Percentiles rank a stretch among this genome's conserved stretches.
phyloP scores from a whole-genome alignment of 2,888 invertebrate genomes.

The Adela reaumurella region DNA sequence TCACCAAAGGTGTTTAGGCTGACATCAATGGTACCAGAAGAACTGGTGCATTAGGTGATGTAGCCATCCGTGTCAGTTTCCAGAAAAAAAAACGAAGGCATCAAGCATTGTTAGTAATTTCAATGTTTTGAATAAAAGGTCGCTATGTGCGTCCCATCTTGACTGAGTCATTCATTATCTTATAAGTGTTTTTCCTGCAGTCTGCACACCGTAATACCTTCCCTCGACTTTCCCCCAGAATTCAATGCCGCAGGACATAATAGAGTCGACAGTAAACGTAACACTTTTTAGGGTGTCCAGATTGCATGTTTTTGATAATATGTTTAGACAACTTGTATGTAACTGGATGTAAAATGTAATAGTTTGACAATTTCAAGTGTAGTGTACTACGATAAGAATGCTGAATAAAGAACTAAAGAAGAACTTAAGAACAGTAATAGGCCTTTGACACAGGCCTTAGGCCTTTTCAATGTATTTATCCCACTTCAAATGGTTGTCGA shows the following conservation, averaged over 20 bases:
- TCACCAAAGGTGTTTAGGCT: too few relatives aligned
- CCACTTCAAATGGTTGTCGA: neutral
- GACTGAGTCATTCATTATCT: conserved; percentile 3
- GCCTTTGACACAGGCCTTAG: neutral
- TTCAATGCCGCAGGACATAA: neutral
- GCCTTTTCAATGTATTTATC: neutral
- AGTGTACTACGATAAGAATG: too few relatives aligned
- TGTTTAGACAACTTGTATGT: too few relatives aligned
- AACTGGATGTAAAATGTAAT: too few relatives aligned
- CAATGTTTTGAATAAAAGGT: neutral
- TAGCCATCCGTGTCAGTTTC: too few relatives aligned
- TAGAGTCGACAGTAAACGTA: neutral
- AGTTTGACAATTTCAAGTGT: too few relatives aligned
- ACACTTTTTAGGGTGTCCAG: neutral
- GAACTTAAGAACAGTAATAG: too few relatives aligned
- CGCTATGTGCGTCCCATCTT: conserved; percentile 4
- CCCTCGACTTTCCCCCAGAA: neutral
- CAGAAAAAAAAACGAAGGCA: neutral
- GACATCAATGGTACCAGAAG: too few relatives aligned
- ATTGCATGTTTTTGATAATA: neutral
- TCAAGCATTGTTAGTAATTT: neutral
- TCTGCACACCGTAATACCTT: neutral
- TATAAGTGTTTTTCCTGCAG: neutral
- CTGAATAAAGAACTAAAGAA: too few relatives aligned
- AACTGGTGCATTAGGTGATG: too few relatives aligned